Evolutionary conservation across 2,113 vertebrate species (phyloP).

Genomic region (Tringa solitaria): DNA sequence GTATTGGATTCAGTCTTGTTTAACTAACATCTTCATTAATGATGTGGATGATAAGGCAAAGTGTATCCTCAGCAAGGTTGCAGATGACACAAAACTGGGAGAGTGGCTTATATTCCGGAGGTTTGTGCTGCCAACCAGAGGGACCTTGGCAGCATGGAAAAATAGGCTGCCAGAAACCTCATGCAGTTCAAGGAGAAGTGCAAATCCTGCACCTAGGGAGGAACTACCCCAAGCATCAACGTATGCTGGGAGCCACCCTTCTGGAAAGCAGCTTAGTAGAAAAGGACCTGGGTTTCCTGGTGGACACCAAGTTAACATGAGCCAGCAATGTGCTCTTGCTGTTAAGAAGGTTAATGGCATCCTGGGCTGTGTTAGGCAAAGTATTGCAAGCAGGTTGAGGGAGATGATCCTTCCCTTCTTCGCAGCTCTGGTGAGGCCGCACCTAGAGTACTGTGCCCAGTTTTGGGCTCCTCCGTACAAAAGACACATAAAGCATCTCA

Average conservation of each 20-base stretch:
- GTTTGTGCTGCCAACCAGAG: neutral
- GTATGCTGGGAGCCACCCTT: fast-evolving
- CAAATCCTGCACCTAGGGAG: neutral
- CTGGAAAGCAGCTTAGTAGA: neutral
- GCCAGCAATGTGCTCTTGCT: neutral
- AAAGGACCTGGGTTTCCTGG: neutral
- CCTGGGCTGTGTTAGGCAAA: neutral
- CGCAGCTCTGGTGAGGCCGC: neutral
- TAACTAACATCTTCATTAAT: neutral
- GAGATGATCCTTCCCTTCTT: neutral
- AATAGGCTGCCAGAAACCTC: neutral
- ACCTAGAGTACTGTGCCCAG: neutral
- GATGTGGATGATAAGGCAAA: neutral
- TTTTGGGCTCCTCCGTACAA: neutral
- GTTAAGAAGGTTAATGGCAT: neutral
- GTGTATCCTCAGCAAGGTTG: neutral
- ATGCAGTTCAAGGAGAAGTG: neutral
- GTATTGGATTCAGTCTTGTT: neutral
- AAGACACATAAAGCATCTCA: neutral
- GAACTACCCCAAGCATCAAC: fast-evolving
- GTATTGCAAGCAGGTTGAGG: neutral
- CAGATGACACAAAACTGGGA: neutral
- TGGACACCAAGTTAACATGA: neutral
- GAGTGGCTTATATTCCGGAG: neutral
- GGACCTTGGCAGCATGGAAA: neutral